A percentile compares a stretch with the other conserved stretches of the same genome.
These are phyloP conservation scores for Meloidogyne hapla DNA, from an alignment of 1,140 invertebrate species.

Conservation along the genomic window DNA sequence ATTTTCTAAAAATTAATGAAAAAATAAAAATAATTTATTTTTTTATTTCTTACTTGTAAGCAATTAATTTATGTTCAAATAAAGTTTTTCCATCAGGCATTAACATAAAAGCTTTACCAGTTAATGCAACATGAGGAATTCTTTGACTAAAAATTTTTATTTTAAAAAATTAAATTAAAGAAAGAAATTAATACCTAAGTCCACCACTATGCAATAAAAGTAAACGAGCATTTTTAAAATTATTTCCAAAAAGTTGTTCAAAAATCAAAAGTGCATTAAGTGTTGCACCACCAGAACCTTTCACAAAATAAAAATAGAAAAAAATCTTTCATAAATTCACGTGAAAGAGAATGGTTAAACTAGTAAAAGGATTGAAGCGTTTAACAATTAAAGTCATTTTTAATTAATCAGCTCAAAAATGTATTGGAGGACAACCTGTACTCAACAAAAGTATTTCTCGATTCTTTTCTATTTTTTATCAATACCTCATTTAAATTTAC, in stretches of 20 bases:
- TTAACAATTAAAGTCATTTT: no score
- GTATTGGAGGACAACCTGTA: no score
- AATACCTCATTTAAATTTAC: conserved; percentile 2
- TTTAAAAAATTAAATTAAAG: not conserved
- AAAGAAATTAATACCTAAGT: not conserved
- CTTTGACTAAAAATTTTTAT: conserved; percentile 22
- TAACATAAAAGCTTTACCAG: conserved; percentile 29
- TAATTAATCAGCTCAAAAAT: no score
- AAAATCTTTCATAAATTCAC: no score
- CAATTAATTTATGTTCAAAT: conserved; percentile 23
- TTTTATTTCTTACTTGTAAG: not conserved
- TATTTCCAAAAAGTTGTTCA: conserved; percentile 7
- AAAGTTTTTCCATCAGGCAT: conserved; percentile 20
- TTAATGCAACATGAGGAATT: conserved; percentile 21
- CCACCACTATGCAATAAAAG: conserved; percentile 26
- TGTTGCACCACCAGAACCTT: conserved; percentile 28
- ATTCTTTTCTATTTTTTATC: no score
- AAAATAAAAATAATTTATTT: not conserved
- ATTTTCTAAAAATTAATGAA: conserved; percentile 8
- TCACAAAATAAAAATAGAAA: no score
- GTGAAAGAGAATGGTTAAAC: no score
- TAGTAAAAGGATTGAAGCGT: no score
- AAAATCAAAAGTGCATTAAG: conserved; percentile 13
- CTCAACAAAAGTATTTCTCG: no score
- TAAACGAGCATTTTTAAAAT: conserved; percentile 8